phyloP scores from a whole-genome alignment of 2,797 vertebrate genomes.

The Helicolenus hilgendorfi region DNA sequence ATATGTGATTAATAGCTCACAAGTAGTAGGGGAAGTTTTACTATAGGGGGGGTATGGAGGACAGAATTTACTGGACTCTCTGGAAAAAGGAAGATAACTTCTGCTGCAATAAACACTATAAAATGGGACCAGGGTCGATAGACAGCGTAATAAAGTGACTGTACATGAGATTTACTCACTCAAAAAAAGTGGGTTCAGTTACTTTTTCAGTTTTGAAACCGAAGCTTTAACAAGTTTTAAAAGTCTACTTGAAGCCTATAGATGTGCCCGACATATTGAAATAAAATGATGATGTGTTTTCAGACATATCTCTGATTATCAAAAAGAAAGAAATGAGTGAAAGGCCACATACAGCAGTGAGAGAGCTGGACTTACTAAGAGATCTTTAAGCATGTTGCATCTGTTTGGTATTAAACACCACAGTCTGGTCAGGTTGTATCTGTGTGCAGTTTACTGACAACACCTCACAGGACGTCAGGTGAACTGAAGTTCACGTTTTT shows the following conservation, averaged over 20 bases:
- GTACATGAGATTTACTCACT: not conserved
- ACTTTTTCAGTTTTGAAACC: not conserved
- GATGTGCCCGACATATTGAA: not conserved
- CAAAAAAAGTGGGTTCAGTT: not conserved
- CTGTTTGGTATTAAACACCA: not conserved
- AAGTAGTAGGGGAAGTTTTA: not conserved
- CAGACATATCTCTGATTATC: not conserved
- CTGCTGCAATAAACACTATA: not conserved
- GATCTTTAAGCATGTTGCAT: not conserved
- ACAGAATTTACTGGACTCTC: not conserved
- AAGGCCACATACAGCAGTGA: not conserved
- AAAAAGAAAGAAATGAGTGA: not conserved
- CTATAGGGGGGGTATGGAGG: not conserved
- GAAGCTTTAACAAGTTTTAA: not conserved
- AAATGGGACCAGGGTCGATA: not conserved
- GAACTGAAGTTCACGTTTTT: not conserved
- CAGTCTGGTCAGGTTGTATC: not conserved
- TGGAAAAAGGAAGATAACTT: not conserved
- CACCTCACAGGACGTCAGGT: not conserved
- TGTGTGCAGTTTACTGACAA: conserved; percentile 10
- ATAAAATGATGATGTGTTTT: not conserved
- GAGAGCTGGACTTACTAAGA: not conserved
- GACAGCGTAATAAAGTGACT: not conserved
- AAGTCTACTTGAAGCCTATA: not conserved
- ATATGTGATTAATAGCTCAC: not conserved